A percentile compares a stretch with the other conserved stretches of the same genome.
These are phyloP conservation scores for Hippasteria phrygiana DNA, from an alignment of 53 echinoderm and acorn worm species.

Conservation along the genomic window DNA sequence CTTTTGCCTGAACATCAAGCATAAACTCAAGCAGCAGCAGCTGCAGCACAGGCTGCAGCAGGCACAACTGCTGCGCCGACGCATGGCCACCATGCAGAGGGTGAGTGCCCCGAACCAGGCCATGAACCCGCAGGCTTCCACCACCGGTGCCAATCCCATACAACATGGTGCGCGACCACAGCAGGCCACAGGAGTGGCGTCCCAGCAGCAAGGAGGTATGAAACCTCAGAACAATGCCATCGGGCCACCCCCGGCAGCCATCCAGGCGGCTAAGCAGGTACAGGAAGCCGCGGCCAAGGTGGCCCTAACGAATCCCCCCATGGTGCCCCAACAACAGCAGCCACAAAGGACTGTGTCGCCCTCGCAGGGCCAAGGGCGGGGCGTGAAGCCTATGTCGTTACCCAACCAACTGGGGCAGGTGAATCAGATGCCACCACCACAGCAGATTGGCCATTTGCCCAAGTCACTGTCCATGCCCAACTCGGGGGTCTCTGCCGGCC, in stretches of 20 bases:
- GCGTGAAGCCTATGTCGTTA: constrained; percentile 45
- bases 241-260: constrained; percentile 91
- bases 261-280: constrained; percentile 92
- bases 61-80: constrained; percentile 93
- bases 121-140: constrained; percentile 68
- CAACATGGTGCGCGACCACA: constrained; percentile 53
- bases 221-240: constrained; percentile 69
- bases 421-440: constrained; percentile 69
- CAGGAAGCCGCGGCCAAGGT: constrained; percentile 88
- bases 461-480: constrained; percentile 78
- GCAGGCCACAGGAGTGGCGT: constrained; percentile 33
- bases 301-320: constrained; percentile 72
- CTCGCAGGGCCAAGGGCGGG: constrained; percentile 48
- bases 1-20: constrained; percentile 98
- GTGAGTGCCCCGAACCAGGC: constrained; percentile 66
- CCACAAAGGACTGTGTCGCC: constrained; percentile 75
- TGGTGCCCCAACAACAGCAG: constrained; percentile 78
- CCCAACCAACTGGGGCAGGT: constrained; percentile 45
- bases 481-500: constrained; percentile 53
- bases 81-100: constrained; percentile 92
- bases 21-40: constrained; percentile 98
- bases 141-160: constrained; percentile 58
- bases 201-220: constrained; percentile 62
- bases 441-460: constrained; percentile 44
- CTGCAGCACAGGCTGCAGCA: constrained; percentile 97